Base-by-base conservation (phyloP, 2,888 invertebrate species). In the Standfussiana lucernea region DNA sequence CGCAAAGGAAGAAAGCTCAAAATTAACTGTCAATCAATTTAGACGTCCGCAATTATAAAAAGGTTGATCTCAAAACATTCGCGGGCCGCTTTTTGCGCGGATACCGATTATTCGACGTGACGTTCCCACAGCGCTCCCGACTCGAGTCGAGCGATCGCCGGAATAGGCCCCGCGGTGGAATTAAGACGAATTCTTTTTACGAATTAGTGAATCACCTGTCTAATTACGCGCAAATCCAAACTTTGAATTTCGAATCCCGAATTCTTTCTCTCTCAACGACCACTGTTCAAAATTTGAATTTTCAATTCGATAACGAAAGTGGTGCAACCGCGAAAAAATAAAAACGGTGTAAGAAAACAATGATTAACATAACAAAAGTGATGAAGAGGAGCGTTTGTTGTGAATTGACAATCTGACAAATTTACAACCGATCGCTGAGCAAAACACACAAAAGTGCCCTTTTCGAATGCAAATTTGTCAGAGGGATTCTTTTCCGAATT, bases 141-240 rank as follows among this genome's bases (percentile, higher is more conserved):
- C 40, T 40, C 40, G 83, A 80, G 82, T 80, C 85, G 85, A 87
- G 84, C 89, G 89, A 91, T 92, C 92, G 90, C 89, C 90, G 88
- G 91, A 91, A 91, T 91, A 91, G 91, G 90, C 86, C 91, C 88
- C 89, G 90, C 90, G 86, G 90, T 89, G 89, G 93, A 93, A 93
- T 93, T 92, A 93, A 94, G 93, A 92, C 93, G 94, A 91, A 96
- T 96, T 95, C 96, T 92, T 93, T 93, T 92, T 92, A 89, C 92
- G 95, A 95, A 96, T 96, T 96, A 96, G 94, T 95, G 95, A 95
- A 95, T 96, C 96, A 96, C 96, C 96, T 96, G 96, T 95, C 96
- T 95, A 96, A 96, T 96, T 96, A 95, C 93, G 90, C 89, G 90
- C 88, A 89, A 89, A 91, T 89, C 89, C 91, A 92, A 71, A 93